Evolutionary conservation across 2,113 vertebrate genomes (phyloP).

Genomic region (Aspiorhynchus laticeps): DNA sequence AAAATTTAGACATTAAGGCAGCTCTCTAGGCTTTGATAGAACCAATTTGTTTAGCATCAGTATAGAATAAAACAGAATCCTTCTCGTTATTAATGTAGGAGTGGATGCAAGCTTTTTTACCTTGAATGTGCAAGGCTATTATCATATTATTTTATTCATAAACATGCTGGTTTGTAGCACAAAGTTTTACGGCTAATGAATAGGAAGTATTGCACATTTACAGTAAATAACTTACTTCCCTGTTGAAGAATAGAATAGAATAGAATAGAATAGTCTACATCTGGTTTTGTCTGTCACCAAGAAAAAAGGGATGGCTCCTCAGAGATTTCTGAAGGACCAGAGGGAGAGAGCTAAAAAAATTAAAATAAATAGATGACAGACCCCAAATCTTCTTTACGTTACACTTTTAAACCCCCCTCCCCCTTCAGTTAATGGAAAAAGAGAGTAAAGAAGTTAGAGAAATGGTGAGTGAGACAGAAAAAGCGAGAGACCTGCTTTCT

Average conservation of each 20-base stretch:
- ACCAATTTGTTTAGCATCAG: neutral
- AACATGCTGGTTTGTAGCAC: neutral
- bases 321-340: conserved; percentile 23
- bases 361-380: conserved; percentile 18
- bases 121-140: too few species aligned
- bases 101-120: neutral
- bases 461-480: neutral
- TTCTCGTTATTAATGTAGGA: neutral
- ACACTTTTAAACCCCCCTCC: neutral
- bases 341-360: neutral
- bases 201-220: neutral
- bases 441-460: neutral
- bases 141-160: neutral
- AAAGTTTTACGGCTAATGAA: neutral
- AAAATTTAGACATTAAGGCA: neutral
- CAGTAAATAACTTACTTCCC: too few species aligned
- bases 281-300: neutral
- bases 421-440: neutral
- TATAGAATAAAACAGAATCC: neutral
- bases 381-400: neutral
- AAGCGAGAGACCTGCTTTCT: conserved; percentile 15
- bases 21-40: neutral
- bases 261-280: conserved; percentile 8
- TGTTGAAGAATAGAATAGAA: neutral
- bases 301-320: neutral